phyloP scores from a whole-genome alignment of 2,888 invertebrate species.

The Apamea epomidion region DNA sequence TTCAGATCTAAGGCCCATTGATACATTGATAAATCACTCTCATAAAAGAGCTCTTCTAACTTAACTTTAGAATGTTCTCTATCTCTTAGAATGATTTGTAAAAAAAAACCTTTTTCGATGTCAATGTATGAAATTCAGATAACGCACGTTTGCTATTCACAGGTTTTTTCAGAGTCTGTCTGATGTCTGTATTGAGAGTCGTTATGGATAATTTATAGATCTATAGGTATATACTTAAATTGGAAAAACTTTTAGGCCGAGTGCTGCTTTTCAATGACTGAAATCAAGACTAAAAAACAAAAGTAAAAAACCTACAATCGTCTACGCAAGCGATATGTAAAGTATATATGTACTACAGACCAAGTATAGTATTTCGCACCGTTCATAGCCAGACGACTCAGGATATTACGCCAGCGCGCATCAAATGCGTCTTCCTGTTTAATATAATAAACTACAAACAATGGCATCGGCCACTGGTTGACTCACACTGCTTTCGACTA shows the following conservation, averaged over 20 bases:
- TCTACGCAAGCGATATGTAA: background rate
- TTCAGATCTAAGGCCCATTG: background rate
- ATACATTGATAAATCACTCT: slow-evolving; percentile 28
- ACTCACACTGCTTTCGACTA: slow-evolving; percentile 8
- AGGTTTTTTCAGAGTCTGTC: slow-evolving; percentile 6
- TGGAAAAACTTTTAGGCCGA: background rate
- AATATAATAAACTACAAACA: slow-evolving; percentile 35
- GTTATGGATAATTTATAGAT: background rate
- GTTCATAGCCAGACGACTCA: background rate
- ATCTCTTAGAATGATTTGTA: slow-evolving; percentile 26
- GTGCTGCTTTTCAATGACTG: background rate
- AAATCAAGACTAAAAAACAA: background rate
- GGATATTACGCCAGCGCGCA: slow-evolving; percentile 36
- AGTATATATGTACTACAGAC: background rate
- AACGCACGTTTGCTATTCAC: slow-evolving; percentile 7
- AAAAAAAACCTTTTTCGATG: slow-evolving; percentile 4
- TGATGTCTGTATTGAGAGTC: slow-evolving; percentile 4
- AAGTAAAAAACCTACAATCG: background rate
- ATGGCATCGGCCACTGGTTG: slow-evolving; percentile 15
- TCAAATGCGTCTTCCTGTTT: slow-evolving; percentile 45
- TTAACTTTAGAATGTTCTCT: background rate
- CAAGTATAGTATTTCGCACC: background rate
- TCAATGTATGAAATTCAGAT: slow-evolving; percentile 18
- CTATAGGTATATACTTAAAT: background rate
- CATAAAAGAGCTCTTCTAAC: background rate